These are phyloP conservation scores for Lacerta viridis DNA, from an alignment of 2,797 vertebrate species.

Conservation along the genomic window DNA sequence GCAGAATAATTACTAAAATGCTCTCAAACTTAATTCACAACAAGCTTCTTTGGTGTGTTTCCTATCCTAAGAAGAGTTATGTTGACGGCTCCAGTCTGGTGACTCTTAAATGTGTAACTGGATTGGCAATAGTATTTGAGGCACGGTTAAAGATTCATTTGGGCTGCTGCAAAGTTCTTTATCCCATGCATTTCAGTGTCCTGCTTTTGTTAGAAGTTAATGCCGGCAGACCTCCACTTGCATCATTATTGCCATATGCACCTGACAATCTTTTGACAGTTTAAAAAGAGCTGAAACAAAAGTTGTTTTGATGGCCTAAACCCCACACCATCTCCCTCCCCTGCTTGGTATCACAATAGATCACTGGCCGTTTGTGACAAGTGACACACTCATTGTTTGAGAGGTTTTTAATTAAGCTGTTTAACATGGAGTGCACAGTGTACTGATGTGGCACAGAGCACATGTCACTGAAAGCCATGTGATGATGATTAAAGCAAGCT, in stretches of 20 bases:
- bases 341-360: slow-evolving; percentile 60
- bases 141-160: slow-evolving; percentile 70
- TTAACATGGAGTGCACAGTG: slow-evolving; percentile 69
- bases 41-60: slow-evolving; percentile 79
- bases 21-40: slow-evolving; percentile 83
- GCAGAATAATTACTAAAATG: slow-evolving; percentile 75
- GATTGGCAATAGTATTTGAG: slow-evolving; percentile 70
- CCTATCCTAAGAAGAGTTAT: slow-evolving; percentile 75
- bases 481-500: slow-evolving; percentile 76
- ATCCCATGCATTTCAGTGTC: slow-evolving; percentile 80
- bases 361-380: slow-evolving; percentile 64
- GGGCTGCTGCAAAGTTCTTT: slow-evolving; percentile 79
- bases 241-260: slow-evolving; percentile 74
- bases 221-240: slow-evolving; percentile 82
- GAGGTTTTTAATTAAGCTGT: slow-evolving; percentile 71
- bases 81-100: slow-evolving; percentile 71
- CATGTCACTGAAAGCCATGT: slow-evolving; percentile 76
- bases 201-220: slow-evolving; percentile 78
- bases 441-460: slow-evolving; percentile 68
- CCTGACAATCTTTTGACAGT: slow-evolving; percentile 26
- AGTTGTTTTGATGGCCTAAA: slow-evolving; percentile 52
- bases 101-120: slow-evolving; percentile 78
- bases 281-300: slow-evolving; percentile 41
- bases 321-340: slow-evolving; percentile 38
- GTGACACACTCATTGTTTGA: slow-evolving; percentile 70